Conservation (phyloP, 35 echinoderm and acorn worm genomes). For the Hemicentrotus pulcherrimus region DNA sequence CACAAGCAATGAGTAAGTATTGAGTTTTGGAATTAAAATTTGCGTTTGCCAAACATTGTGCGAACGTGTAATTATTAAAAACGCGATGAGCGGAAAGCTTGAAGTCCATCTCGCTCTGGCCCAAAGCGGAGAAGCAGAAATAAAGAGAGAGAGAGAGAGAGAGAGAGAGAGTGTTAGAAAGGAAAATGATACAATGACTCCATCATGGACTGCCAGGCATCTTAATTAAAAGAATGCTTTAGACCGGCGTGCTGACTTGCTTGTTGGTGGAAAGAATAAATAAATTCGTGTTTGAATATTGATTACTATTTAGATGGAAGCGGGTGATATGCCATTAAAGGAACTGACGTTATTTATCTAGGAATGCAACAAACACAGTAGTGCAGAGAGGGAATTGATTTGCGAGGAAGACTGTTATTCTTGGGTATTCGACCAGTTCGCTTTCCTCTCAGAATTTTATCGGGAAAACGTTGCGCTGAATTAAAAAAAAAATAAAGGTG, state of each 20-base stretch:
- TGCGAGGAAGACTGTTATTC: not conserved
- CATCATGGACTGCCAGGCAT: not conserved
- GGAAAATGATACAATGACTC: not conserved
- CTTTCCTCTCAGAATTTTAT: no score
- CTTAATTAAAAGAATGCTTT: not conserved
- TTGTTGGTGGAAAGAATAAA: not conserved
- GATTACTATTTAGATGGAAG: not conserved
- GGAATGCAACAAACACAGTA: not conserved
- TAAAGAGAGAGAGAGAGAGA: no score
- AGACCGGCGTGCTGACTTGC: not conserved
- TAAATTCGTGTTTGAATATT: not conserved
- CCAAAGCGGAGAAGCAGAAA: not conserved
- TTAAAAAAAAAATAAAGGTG: no score
- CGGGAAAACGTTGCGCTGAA: no score
- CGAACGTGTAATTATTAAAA: not conserved
- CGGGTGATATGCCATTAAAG: not conserved
- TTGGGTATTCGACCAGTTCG: not conserved
- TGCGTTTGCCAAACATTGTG: not conserved
- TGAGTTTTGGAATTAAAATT: not conserved
- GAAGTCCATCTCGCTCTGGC: not conserved
- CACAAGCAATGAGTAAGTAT: not conserved
- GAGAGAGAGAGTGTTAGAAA: not conserved
- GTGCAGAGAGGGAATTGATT: not conserved
- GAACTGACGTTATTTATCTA: not conserved
- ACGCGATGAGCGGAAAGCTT: not conserved